A percentile compares a stretch with the other conserved stretches of the same genome.
These are phyloP conservation scores for Orchestes rusci DNA, from an alignment of 2,888 invertebrate species.

Conservation along the genomic window DNA sequence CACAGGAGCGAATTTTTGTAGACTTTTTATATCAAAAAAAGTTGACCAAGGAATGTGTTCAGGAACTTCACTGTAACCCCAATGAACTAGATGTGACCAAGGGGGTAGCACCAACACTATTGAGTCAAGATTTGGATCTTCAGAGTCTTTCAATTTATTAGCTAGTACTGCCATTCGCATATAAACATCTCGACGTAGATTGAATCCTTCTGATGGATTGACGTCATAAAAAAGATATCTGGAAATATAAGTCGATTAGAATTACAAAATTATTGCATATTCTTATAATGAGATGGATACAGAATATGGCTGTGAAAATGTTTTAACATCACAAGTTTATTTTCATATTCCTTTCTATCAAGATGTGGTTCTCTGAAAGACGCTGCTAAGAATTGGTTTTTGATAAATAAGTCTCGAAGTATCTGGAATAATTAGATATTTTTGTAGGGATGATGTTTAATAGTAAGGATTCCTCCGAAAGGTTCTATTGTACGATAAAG, in stretches of 20 bases:
- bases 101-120: conserved; percentile 81
- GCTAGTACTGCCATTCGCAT: conserved; percentile 84
- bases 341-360: no score
- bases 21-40: conserved; percentile 79
- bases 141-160: conserved; percentile 53
- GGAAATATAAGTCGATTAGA: conserved; percentile 13
- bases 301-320: no score
- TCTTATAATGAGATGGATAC: no score
- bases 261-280: no score
- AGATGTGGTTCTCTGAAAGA: no score
- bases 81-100: conserved; percentile 87
- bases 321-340: no score
- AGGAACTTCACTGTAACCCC: conserved; percentile 57
- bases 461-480: no score
- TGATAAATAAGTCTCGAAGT: no score
- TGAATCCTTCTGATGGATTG: conserved; percentile 94
- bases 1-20: conserved; percentile 74
- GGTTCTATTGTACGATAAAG: no score
- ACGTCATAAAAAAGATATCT: conserved; percentile 89
- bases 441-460: no score
- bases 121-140: conserved; percentile 43
- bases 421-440: no score
- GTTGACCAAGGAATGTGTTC: conserved; percentile 66
- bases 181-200: conserved; percentile 92
- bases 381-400: no score